Conservation (phyloP, 2,888 invertebrate genomes). For the Athalia cordata region DNA sequence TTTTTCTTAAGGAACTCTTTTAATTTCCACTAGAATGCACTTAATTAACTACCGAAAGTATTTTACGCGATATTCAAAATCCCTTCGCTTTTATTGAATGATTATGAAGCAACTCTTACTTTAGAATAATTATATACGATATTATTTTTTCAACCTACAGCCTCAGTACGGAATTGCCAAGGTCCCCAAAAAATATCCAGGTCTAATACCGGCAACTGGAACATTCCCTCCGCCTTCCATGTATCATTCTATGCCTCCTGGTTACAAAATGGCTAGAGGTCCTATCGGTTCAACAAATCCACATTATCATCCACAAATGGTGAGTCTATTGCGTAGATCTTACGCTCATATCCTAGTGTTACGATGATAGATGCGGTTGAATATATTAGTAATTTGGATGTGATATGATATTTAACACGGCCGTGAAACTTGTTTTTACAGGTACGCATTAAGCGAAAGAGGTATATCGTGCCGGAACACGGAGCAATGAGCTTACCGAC, state of each 20-base stretch:
- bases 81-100: conserved; percentile 28
- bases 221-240: conserved; percentile 34
- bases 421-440: not conserved
- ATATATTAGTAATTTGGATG: too few species aligned
- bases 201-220: conserved; percentile 29
- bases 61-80: conserved; percentile 4
- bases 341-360: not conserved
- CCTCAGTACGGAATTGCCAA: conserved; percentile 25
- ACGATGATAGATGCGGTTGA: not conserved
- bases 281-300: conserved; percentile 26
- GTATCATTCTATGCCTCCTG: conserved; percentile 39
- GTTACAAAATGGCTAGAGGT: conserved; percentile 25
- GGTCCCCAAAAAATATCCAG: conserved; percentile 29
- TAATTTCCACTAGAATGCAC: conserved; percentile 21
- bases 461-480: conserved; percentile 17
- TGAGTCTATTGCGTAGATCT: not conserved
- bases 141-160: conserved; percentile 2
- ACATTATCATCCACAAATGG: conserved; percentile 43
- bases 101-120: conserved; percentile 23
- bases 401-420: not conserved
- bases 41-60: conserved; percentile 37
- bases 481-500: conserved; percentile 39
- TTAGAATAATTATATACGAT: not conserved
- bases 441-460: conserved; percentile 39
- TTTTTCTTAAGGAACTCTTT: conserved; percentile 25